Base-by-base conservation (phyloP, 2,797 vertebrate genomes). In the Acanthiza pusilla region DNA sequence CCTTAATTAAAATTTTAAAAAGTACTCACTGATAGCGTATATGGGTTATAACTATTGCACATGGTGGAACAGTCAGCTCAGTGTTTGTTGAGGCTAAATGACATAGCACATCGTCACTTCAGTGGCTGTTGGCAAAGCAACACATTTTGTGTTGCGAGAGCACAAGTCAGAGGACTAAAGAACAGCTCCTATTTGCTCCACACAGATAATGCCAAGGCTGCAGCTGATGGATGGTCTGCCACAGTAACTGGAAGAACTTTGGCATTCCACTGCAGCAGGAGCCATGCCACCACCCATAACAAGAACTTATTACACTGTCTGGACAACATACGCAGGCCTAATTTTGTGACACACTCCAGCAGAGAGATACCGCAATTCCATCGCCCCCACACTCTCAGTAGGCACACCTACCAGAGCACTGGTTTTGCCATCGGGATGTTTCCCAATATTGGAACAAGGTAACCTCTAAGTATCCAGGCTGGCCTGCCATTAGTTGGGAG, bases 1-100 rank as follows among this genome's bases (percentile, higher is more conserved):
- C 80, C 73, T 79, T 62, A 85, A 91, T 70, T 90, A 90, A 93
- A 93, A 67, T 36, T 90, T 90, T 8, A 13, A 29, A 70, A 78
- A 70, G 67, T 30, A 92, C 57, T 71, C 88, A 75, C 27, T 74
- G 82, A 74, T 1, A 19, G 16, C 3, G 5, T 18, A 32, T n/a
- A 74, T 12, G 21, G 36, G 47, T 74, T 94, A 40, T 55, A 95
- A 94, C 30, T 79, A 80, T 21, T 80, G 71, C 58, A 85, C 12
- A 20, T 16, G 50, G 6, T n/a, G 17, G 42, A 92, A 87, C 62
- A 88, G 48, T 45, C 34, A 9, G 47, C 36, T 85, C n/a, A n/a
- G 40, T 60, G 42, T 80, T 74, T 88, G 45, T 75, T 90, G 40
- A 93, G 85, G 67, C 47, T 87, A 92, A 70, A 88, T 34, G 48